Evolutionary conservation across 2,888 invertebrate species (phyloP), one percentile per base, ranked within the genome.

Genomic region (Apocheima hispidaria): DNA sequence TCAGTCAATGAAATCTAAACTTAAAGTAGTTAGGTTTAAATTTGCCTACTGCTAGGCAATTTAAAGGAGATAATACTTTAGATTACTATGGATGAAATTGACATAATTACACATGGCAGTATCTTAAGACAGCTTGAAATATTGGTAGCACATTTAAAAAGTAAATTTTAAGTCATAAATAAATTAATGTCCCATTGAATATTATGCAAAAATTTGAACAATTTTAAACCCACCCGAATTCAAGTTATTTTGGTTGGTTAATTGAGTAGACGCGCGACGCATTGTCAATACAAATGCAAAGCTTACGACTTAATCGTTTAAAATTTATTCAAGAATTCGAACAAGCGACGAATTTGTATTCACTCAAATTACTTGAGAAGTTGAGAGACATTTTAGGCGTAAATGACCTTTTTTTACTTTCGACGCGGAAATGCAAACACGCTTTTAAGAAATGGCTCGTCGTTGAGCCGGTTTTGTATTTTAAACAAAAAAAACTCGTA

Each of bases 371-470:
- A n/a, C n/a, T n/a, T n/a, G n/a, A n/a, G n/a, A 57, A 59, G 61
- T 66, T 58, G 62, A 74, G 77, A 76, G 75, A 74, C 79, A 77
- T 85, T 83, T 88, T 82, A 81, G 84, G 81, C 86, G 83, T 83
- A 83, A 88, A 88, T 83, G 84, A 84, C 78, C 82, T 82, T 86
- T 87, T 26, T 87, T 87, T 86, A 84, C 78, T 86, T 88, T 81
- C 75, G 82, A 90, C 79, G 86, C 88, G 92, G 91, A 92, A 92
- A 92, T 87, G 88, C 86, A 87, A 87, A 86, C 87, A 83, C 77
- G 81, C 79, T 86, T 88, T 88, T 83, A 86, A 87, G 82, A 87
- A 86, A 85, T 82, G 81, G 79, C 74, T 86, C 72, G 79, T 73
- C 86, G 71, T 28, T 65, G 76, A 86, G 83, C 91, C 84, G 88